Base-by-base conservation (phyloP, 2,888 invertebrate genomes). In the Syrista parreyssii region DNA sequence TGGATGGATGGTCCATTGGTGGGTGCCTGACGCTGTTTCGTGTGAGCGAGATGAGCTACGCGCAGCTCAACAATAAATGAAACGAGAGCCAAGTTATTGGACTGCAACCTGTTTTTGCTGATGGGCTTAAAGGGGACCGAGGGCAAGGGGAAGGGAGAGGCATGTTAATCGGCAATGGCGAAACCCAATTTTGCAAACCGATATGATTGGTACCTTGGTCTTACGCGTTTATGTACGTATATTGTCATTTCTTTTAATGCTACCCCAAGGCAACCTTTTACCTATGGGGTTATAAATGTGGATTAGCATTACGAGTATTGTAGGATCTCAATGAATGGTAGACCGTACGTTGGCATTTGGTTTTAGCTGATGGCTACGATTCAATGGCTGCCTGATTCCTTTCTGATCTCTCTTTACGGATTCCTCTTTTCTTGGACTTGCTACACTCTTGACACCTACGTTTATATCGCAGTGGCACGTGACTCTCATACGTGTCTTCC, bases 231-330 rank as follows among this genome's bases (percentile, higher is more conserved):
- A 23, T 15, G 40, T 40, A 15, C 9, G 55, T 55, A 55, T 9
- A 9, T 23, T 6, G 15, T 23, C 6, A 15, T 15, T 23, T 55
- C 9, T 23, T 55, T 23, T 9, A 23, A 55, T 40, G 40, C 15
- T 40, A 40, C 55, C 23, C 23, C 23, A 55, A 9, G 1, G 23
- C 55, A 55, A 23, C 9, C 23, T 55, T 6, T 55, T 55, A 55
- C 23, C 55, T 55, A 55, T 55, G 55, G 55, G 55, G 55, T 23
- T 55, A 55, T 55, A 9, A 55, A 55, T 2, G 55, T 55, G 88
- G 89, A 87, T 89, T 89, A 89, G 86, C 89, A 89, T 89, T 89
- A 89, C 84, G 84, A 80, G 82, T 80, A 89, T 89, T 89, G 89
- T 89, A 81, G 77, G 34, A 73, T n/a, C 68, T 74, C 76, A 76